Evolutionary conservation across 2,888 invertebrate genomes (phyloP).

Genomic region (Helobdella robusta): DNA sequence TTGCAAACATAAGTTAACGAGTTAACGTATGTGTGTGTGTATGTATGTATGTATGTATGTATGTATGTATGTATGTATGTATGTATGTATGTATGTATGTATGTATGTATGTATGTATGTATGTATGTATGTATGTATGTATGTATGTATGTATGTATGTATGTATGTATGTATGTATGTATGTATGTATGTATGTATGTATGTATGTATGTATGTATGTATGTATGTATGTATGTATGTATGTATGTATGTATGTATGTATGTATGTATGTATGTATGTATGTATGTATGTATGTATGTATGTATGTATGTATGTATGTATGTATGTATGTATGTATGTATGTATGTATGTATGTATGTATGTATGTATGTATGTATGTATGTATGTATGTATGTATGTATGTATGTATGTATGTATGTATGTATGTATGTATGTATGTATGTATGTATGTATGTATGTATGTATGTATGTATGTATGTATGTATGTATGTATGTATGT

Average conservation of each 20-base stretch:
- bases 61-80: conserved; percentile 8
- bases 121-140: conserved; percentile 2
- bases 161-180: neutral
- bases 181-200: conserved; percentile 2
- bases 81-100: conserved; percentile 1
- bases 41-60: conserved; percentile 11
- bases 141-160: neutral
- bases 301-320: conserved; percentile 44
- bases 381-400: too few species aligned
- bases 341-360: too few species aligned
- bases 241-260: conserved; percentile 12
- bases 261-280: conserved; percentile 9
- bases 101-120: conserved; percentile 5
- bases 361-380: too few species aligned
- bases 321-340: neutral
- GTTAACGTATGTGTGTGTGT: neutral
- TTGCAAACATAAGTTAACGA: too few species aligned
- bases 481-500: too few species aligned
- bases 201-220: conserved; percentile 11
- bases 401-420: too few species aligned
- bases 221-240: conserved; percentile 1
- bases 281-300: conserved; percentile 36
- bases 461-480: too few species aligned
- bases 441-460: too few species aligned
- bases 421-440: too few species aligned